Evolutionary conservation across 2,797 vertebrate species (phyloP), one percentile per base, ranked within the genome.

Genomic region (Pterois miles): DNA sequence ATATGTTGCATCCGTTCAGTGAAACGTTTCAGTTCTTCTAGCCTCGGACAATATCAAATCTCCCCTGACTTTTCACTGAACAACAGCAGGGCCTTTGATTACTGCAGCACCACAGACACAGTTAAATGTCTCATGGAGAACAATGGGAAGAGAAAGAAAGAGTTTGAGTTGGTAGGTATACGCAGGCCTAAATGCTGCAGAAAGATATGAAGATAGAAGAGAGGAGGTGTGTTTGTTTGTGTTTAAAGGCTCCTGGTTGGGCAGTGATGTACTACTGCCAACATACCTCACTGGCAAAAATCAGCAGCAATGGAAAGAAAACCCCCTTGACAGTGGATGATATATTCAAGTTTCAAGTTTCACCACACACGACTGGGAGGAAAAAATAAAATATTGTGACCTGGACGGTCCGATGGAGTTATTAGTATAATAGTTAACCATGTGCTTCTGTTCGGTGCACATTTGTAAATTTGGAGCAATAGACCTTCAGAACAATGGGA

Each of bases 181-280:
- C 4, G 16, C 18, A 62, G 13, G 48, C 65, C 57, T 59, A 29
- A 34, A 54, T 59, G 62, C 46, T 64, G 64, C 65, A 66, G 33
- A 64, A 22, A 69, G 59, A 73, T 62, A 29, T 82, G 48, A 71
- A 48, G 71, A 60, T 64, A 23, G 78, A 72, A 71, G 58, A 66
- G 68, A 71, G 63, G 76, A 36, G 71, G 78, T 58, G 76, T 52
- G 72, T 57, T 68, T 72, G 76, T 78, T 63, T 82, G 78, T 81
- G 88, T 82, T 84, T 88, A 67, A 82, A 82, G 76, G 80, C 79
- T 82, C 81, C 74, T 54, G 8, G 70, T 69, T 11, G 74, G 71
- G 66, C 66, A 14, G 76, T 86, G 83, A 80, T 43, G 74, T 72
- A 40, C 46, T 13, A 74, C 31, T 76, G 74, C 57, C 73, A 75